A percentile compares a stretch with the other conserved stretches of the same genome.
These are phyloP conservation scores for Pollachius pollachius DNA, from an alignment of 2,113 vertebrate species.

Conservation along the genomic window DNA sequence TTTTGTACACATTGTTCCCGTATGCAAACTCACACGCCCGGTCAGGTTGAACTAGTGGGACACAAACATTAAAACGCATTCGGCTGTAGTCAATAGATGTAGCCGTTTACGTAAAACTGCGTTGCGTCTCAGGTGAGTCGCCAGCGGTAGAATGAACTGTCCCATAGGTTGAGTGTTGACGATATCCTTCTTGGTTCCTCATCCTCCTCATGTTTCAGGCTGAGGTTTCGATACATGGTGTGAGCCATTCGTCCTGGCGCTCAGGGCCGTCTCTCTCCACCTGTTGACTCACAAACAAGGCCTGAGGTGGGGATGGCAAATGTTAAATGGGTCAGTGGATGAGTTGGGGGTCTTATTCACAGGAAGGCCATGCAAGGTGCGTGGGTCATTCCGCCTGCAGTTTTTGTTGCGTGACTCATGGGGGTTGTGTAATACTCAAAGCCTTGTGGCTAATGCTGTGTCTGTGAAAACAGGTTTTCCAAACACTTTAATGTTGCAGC, in stretches of 20 bases:
- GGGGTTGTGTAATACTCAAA: slow-evolving; percentile 48
- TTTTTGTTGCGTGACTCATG: slow-evolving; percentile 34
- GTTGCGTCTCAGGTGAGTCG: slow-evolving; percentile 46
- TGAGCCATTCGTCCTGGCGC: slow-evolving; percentile 12
- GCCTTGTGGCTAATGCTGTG: slow-evolving; percentile 27
- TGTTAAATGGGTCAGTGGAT: slow-evolving; percentile 29
- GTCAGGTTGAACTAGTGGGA: background rate
- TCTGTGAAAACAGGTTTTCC: slow-evolving; percentile 26
- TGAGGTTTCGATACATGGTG: slow-evolving; percentile 23
- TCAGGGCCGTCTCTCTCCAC: slow-evolving; percentile 27
- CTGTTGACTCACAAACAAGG: slow-evolving; percentile 49
- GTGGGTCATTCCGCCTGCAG: slow-evolving; percentile 35
- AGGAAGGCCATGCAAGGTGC: slow-evolving; percentile 11
- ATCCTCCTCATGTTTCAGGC: slow-evolving; percentile 30
- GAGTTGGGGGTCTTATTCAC: slow-evolving; percentile 4
- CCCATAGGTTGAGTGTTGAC: slow-evolving; percentile 36
- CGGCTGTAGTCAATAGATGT: background rate
- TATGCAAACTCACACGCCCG: slow-evolving; percentile 17
- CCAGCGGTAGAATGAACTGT: slow-evolving; percentile 30
- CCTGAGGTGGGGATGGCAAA: slow-evolving; percentile 11
- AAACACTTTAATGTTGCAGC: slow-evolving; percentile 20
- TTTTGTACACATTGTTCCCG: slow-evolving; percentile 25
- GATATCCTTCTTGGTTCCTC: slow-evolving; percentile 25
- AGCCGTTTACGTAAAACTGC: slow-evolving; percentile 11
- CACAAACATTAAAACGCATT: slow-evolving; percentile 21